Conservation (phyloP, 2,888 invertebrate species). For the Aspidapion aeneum region DNA sequence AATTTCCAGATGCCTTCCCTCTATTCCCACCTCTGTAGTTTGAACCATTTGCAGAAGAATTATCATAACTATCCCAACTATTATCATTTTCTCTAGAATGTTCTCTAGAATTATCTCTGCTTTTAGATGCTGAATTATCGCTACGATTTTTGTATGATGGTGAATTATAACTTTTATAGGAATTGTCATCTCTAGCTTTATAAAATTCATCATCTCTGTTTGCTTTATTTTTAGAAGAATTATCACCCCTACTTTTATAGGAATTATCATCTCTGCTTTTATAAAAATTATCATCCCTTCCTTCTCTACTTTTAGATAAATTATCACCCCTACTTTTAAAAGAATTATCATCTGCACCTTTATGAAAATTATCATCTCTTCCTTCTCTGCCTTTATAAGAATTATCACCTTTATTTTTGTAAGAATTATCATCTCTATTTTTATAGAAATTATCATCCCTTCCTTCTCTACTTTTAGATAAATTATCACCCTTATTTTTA, state of each 20-base stretch:
- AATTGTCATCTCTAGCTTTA: too few species aligned
- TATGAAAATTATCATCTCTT: too few species aligned
- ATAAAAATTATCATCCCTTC: conserved; percentile 3
- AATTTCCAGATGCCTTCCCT: neutral
- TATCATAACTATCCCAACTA: conserved; percentile 5
- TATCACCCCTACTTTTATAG: too few species aligned
- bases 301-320: conserved; percentile 2
- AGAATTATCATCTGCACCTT: too few species aligned
- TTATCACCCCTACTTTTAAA: conserved; percentile 1
- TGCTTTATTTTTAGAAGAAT: too few species aligned
- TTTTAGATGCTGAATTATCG: too few species aligned
- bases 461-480: conserved; percentile 2
- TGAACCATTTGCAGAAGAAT: neutral
- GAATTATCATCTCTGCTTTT: neutral
- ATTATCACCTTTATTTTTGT: too few species aligned
- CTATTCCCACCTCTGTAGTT: neutral
- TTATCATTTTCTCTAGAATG: conserved; percentile 18
- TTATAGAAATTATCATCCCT: conserved; percentile 1
- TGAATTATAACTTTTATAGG: too few species aligned
- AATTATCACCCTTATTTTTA: neutral
- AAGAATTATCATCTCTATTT: conserved; percentile 2
- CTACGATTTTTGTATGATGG: too few species aligned
- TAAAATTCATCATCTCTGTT: too few species aligned
- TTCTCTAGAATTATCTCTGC: conserved; percentile 21
- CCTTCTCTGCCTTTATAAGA: too few species aligned